Evolutionary conservation across 2,113 vertebrate species (phyloP), one percentile per base, ranked within the genome.

Genomic region (Epinephelus cyanopodus): DNA sequence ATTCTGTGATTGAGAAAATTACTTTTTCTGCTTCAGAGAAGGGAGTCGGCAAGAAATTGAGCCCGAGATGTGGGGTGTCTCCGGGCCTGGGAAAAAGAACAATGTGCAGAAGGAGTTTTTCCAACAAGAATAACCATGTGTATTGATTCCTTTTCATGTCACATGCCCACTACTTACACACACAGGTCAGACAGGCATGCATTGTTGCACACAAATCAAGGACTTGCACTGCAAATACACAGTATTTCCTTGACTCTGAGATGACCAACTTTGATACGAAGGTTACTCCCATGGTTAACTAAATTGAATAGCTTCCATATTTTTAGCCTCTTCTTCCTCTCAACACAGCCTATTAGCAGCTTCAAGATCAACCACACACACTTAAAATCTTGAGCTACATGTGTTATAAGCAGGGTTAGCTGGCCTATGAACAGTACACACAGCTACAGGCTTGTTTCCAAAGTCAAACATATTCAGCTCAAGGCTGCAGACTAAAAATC

Each of bases 1-100:
- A 68, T 62, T 60, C 25, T 77, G 67, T 87, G 54, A 87, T 86
- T 65, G 83, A 73, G 67, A 45, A 86, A 89, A 90, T 81, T 27
- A 73, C 71, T 80, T 83, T 81, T 81, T 87, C 61, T 70, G 73
- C 69, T 79, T 83, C 73, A 82, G 37, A 81, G 79, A 78, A 69
- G 47, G 48, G 23, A 71, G 27, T 14, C 8, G 1, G 21, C 29
- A 33, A 54, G 58, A 52, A 76, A 73, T 75, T 57, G 66, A 77
- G 74, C 68, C n/a, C 0, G 11, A 67, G 54, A 71, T 77, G 47
- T 66, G 29, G 23, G 13, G 18, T 56, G 13, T 52, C 57, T 79
- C 7, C 2, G 45, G 19, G 45, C 42, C 80, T 37, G 64, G 21
- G 17, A 11, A 58, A 81, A 77, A 64, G 4, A 64, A 45, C 14